Base-by-base conservation (phyloP, 2,797 vertebrate genomes). In the Enteromius thamalakanensis region DNA sequence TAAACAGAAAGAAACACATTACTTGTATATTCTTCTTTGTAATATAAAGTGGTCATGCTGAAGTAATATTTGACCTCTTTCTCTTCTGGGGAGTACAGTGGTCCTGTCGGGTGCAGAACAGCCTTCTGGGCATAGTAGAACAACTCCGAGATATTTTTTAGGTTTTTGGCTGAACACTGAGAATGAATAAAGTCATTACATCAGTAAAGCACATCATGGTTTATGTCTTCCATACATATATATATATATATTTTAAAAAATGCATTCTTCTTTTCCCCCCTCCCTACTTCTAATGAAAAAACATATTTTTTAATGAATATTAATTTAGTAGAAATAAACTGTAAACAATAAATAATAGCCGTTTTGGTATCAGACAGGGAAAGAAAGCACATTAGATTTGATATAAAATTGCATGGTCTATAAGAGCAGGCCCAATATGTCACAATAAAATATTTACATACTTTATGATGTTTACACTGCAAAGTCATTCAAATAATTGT, bases 121-220 rank as follows among this genome's bases (percentile, higher is more conserved):
- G 98, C 98, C 91, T 99, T 99, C 93, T 99, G 98, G 67, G 98
- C 98, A 11, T 99, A 99, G 92, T 99, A 99, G 92, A 99, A 99
- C 69, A 99, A 93, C 90, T 99, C 98, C 1, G 98, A 99, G 91
- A 99, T 99, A 91, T 99, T 99, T 95, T 99, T 99, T 94, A 99
- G 92, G 91, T 99, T 99, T 95, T 99, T 99, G 78, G 97, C 98
- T 89, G 98, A 99, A 92, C 98, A 99, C 98, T 98, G 88, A 89
- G 3, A n/a, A 17, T 79, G 47, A 45, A 19, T 11, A 11, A 2
- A 78, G 0, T 32, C 29, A 32, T 64, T 64, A 32, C 6, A 64
- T 64, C 15, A 64, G 14, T 29, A 62, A 62, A 32, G 14, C 17
- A 17, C 14, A 17, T 64, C 26, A 32, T 17, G 26, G 60, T 8